A percentile compares a stretch with the other conserved stretches of the same genome.
Evolutionary conservation across 2,113 vertebrate genomes (phyloP).

Genomic region (Colinus virginianus): DNA sequence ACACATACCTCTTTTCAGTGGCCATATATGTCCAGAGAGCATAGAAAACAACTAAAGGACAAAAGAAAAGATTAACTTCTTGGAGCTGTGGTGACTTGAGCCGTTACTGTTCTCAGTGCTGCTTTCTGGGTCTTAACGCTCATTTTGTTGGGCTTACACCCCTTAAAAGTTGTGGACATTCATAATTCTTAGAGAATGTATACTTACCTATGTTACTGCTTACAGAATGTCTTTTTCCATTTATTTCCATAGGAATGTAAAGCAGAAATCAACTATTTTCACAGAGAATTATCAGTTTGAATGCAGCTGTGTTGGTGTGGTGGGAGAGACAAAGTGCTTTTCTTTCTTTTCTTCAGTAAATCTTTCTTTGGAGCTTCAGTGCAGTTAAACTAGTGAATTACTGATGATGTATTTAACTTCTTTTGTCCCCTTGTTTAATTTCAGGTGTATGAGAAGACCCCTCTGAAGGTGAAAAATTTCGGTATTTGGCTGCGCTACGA

Average conservation of each 20-base stretch:
- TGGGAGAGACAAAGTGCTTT: neutral
- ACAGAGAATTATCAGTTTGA: neutral
- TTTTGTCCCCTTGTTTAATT: neutral
- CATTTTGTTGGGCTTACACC: rapidly evolving
- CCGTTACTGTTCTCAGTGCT: neutral
- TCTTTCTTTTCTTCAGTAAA: neutral
- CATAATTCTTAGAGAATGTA: neutral
- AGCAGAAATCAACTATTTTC: neutral
- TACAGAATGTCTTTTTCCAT: neutral
- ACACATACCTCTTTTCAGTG: rapidly evolving
- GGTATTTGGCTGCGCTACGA: slow-evolving; percentile 98
- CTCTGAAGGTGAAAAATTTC: slow-evolving; percentile 95
- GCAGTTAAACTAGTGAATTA: neutral
- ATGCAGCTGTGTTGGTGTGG: neutral
- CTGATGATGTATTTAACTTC: neutral
- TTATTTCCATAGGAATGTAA: neutral
- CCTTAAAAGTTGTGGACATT: neutral
- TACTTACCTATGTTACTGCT: rapidly evolving
- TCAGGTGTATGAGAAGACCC: slow-evolving; percentile 95
- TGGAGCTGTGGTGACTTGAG: rapidly evolving
- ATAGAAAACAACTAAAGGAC: neutral
- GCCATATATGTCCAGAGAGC: rapidly evolving
- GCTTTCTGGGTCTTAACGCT: rapidly evolving
- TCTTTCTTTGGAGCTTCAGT: neutral
- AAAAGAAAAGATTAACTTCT: neutral